phyloP scores from a whole-genome alignment of 2,888 invertebrate genomes.

The Caenorhabditis sp. region DNA sequence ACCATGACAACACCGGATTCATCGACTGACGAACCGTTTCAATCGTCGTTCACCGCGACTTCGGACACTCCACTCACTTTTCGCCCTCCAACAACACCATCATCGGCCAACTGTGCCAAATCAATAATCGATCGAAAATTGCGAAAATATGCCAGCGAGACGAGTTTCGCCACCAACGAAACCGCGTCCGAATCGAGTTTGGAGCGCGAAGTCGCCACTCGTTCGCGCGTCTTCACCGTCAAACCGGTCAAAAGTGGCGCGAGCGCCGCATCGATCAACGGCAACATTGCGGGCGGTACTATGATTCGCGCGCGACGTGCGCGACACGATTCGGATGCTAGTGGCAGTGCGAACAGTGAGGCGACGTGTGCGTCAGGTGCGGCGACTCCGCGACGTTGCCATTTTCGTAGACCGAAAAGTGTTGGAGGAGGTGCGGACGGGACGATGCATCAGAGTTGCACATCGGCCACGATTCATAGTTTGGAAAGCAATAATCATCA shows the following conservation, averaged over 20 bases:
- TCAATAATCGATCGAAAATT: conserved; percentile 61
- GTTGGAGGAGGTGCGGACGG: conserved; percentile 37
- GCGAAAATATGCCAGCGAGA: conserved; percentile 67
- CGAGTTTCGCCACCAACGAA: conserved; percentile 60
- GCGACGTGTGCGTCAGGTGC: conserved; percentile 64
- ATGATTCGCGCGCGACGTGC: conserved; percentile 23
- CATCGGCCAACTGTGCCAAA: conserved; percentile 48
- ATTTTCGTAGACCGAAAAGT: conserved; percentile 63
- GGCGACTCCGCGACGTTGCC: conserved; percentile 53
- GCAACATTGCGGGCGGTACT: conserved; percentile 9
- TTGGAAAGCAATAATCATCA: conserved; percentile 50
- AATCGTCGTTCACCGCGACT: conserved; percentile 27
- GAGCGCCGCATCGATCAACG: conserved; percentile 19
- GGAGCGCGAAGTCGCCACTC: conserved; percentile 42
- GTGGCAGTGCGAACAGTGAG: conserved; percentile 58
- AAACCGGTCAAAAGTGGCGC: conserved; percentile 48
- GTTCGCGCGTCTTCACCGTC: conserved; percentile 60
- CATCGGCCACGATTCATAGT: conserved; percentile 66
- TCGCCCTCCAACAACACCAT: conserved; percentile 26
- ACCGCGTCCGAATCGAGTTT: conserved; percentile 54
- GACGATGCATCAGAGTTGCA: conserved; percentile 61
- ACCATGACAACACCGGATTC: conserved; percentile 40
- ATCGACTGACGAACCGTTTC: not conserved
- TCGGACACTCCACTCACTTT: conserved; percentile 40
- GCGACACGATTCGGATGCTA: conserved; percentile 65